A percentile compares a stretch with the other conserved stretches of the same genome.
These are phyloP conservation scores for Deilephila elpenor DNA, from an alignment of 2,888 invertebrate species.

Conservation along the genomic window DNA sequence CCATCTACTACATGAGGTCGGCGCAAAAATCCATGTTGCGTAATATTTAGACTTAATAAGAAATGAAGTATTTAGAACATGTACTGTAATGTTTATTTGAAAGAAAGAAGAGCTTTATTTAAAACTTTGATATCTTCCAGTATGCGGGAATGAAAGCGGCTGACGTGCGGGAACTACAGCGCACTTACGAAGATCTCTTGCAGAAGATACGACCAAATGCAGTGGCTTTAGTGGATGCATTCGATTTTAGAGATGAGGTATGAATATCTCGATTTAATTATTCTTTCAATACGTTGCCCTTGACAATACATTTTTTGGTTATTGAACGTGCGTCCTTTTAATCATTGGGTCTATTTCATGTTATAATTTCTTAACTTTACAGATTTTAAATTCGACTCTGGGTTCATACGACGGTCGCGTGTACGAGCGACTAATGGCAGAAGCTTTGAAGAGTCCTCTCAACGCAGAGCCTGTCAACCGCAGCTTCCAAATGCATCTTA, in stretches of 20 bases:
- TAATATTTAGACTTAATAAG: too few species aligned
- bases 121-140: constrained; percentile 63
- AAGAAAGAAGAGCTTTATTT: too few species aligned
- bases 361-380: constrained; percentile 8
- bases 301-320: too few species aligned
- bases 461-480: constrained; percentile 91
- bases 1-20: too few species aligned
- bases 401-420: constrained; percentile 94
- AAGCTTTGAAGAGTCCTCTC: constrained; percentile 92
- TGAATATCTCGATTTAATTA: not conserved
- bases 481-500: constrained; percentile 89
- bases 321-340: too few species aligned
- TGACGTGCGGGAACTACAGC: constrained; percentile 84
- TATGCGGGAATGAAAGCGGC: constrained; percentile 84
- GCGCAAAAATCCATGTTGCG: too few species aligned
- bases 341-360: too few species aligned
- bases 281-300: too few species aligned
- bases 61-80: not conserved
- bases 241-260: constrained; percentile 92
- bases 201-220: constrained; percentile 92
- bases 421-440: constrained; percentile 91
- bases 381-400: constrained; percentile 88
- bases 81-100: not conserved
- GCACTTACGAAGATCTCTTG: constrained; percentile 88
- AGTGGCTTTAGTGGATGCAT: constrained; percentile 95